These are phyloP conservation scores for Trichogramma dendrolimi DNA, from an alignment of 2,888 invertebrate genomes.

Conservation along the genomic window DNA sequence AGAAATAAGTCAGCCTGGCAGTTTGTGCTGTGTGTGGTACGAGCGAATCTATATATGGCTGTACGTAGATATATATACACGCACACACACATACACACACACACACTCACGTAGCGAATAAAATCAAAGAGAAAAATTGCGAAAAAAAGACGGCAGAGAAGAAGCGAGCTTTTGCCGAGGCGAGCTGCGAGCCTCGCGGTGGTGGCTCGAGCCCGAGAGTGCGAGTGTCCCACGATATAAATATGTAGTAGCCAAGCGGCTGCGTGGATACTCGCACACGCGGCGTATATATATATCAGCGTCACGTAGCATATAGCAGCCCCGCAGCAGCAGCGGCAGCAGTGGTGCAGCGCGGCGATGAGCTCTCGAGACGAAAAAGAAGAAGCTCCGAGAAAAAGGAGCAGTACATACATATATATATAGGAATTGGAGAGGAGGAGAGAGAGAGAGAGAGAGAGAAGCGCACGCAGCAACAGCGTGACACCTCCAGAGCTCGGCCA, in stretches of 20 bases:
- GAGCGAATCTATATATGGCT: too few species aligned
- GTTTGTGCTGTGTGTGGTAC: too few species aligned
- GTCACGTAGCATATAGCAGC: conserved; percentile 1
- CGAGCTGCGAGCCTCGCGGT: not conserved
- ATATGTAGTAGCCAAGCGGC: conserved; percentile 22
- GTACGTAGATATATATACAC: too few species aligned
- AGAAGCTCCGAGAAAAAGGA: not conserved
- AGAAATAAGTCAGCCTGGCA: too few species aligned
- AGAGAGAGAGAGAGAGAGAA: conserved; percentile 1
- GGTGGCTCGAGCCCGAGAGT: conserved; percentile 1
- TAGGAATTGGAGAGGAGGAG: not conserved
- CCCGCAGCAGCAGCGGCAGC: too few species aligned
- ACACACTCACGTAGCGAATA: too few species aligned
- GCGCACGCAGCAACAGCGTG: conserved; percentile 12
- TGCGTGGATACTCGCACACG: not conserved
- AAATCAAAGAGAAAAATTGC: not conserved
- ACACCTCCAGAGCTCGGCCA: conserved; percentile 11
- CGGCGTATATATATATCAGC: conserved; percentile 27
- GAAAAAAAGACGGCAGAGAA: conserved; percentile 7
- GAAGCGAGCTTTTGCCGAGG: not conserved
- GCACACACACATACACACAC: too few species aligned
- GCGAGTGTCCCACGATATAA: conserved; percentile 14
- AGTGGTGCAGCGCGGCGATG: too few species aligned
- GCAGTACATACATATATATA: too few species aligned
- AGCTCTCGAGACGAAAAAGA: not conserved